Percentiles rank a stretch among this genome's conserved stretches.
phyloP scores from a whole-genome alignment of 2,888 invertebrate genomes.

The Caenorhabditis drosophilae region DNA sequence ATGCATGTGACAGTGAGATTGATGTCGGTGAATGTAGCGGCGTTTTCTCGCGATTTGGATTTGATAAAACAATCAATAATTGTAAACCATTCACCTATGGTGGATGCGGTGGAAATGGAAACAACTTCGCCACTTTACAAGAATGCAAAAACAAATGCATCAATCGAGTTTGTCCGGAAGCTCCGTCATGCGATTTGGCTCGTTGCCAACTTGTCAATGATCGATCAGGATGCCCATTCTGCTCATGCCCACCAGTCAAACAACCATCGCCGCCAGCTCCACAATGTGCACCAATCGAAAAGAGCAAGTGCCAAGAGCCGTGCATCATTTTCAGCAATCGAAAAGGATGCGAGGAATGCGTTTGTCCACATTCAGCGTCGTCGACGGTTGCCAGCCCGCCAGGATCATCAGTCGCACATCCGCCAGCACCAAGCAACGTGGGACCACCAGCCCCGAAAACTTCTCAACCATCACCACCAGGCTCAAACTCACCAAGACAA shows the following conservation, averaged over 20 bases:
- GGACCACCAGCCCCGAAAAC: conserved; percentile 42
- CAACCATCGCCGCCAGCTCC: conserved; percentile 28
- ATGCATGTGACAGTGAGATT: conserved; percentile 57
- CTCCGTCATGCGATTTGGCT: conserved; percentile 60
- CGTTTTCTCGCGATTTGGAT: conserved; percentile 68
- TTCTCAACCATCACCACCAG: conserved; percentile 27
- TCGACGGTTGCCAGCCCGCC: conserved; percentile 4
- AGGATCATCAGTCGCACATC: conserved; percentile 21
- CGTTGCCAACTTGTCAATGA: conserved; percentile 65
- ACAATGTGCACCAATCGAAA: conserved; percentile 60
- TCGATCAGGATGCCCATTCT: conserved; percentile 64
- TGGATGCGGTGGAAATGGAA: conserved; percentile 68
- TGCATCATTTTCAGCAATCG: conserved; percentile 67
- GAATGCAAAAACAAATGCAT: conserved; percentile 64
- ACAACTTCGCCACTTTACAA: conserved; percentile 64
- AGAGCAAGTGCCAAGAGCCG: conserved; percentile 62
- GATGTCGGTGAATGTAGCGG: conserved; percentile 60
- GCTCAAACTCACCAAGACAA: conserved; percentile 31
- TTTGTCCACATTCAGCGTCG: conserved; percentile 47
- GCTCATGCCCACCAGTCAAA: conserved; percentile 62
- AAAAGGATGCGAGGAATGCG: conserved; percentile 63
- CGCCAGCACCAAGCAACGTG: conserved; percentile 23
- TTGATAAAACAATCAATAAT: conserved; percentile 61
- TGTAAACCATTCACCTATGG: conserved; percentile 65
- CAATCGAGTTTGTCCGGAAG: conserved; percentile 62